A percentile compares a stretch with the other conserved stretches of the same genome.
Evolutionary conservation across 2,888 invertebrate species (phyloP).

Genomic region (Scaptomyza reducta): DNA sequence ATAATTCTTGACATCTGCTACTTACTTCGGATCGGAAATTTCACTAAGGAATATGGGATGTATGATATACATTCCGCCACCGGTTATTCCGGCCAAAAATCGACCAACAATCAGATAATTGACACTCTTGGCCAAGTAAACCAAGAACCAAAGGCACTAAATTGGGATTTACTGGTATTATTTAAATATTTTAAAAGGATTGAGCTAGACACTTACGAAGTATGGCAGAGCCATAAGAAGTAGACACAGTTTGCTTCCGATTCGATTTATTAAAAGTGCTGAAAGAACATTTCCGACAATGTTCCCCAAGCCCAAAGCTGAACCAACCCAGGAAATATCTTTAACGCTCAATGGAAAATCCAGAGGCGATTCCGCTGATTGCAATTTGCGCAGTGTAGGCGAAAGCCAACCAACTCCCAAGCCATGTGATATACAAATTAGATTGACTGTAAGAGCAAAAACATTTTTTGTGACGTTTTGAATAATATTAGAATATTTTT

Average conservation of each 20-base stretch:
- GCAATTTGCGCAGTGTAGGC: slow-evolving; percentile 79
- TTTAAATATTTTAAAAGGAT: too few relatives aligned
- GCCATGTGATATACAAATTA: slow-evolving; percentile 82
- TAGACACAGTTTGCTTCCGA: slow-evolving; percentile 75
- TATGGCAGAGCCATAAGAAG: slow-evolving; percentile 78
- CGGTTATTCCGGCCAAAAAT: slow-evolving; percentile 70
- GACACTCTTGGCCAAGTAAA: slow-evolving; percentile 61
- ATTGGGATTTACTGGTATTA: background rate
- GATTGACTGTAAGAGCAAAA: slow-evolving; percentile 67
- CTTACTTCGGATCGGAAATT: slow-evolving; percentile 74
- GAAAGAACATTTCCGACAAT: slow-evolving; percentile 75
- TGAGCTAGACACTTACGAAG: slow-evolving; percentile 59
- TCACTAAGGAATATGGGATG: slow-evolving; percentile 74
- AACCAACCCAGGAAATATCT: slow-evolving; percentile 82
- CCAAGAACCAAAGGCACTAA: slow-evolving; percentile 73
- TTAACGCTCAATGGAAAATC: slow-evolving; percentile 58
- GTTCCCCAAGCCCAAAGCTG: slow-evolving; percentile 77
- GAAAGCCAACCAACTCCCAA: slow-evolving; percentile 82
- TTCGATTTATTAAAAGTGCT: slow-evolving; percentile 62
- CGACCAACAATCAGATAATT: slow-evolving; percentile 67
- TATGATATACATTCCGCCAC: slow-evolving; percentile 75
- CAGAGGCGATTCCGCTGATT: slow-evolving; percentile 65
- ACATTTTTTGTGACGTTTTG: background rate
- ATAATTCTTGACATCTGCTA: slow-evolving; percentile 15
- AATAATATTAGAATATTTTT: too few relatives aligned